phyloP scores from a whole-genome alignment of 2,797 vertebrate species.

The Pteropus rufus region DNA sequence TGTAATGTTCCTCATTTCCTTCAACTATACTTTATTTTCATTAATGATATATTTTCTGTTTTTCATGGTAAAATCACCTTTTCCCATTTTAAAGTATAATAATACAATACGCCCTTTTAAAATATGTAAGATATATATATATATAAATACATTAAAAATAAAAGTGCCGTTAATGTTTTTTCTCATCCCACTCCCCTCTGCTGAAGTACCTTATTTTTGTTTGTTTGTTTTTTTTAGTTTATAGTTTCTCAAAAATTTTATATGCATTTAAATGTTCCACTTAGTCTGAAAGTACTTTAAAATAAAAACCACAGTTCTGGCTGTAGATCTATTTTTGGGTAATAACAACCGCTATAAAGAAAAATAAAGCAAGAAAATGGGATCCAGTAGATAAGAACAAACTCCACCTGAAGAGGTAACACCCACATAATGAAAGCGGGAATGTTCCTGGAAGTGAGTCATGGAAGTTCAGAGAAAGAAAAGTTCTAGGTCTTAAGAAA shows the following conservation, averaged over 20 bases:
- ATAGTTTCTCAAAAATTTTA: background rate
- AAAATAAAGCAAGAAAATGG: background rate
- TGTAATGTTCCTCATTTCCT: background rate
- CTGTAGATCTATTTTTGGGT: background rate
- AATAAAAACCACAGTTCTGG: slow-evolving; percentile 20
- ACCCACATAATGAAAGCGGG: background rate
- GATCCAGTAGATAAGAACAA: background rate
- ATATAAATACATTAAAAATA: background rate
- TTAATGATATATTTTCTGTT: background rate
- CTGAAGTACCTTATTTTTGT: background rate
- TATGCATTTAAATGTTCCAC: slow-evolving; percentile 27
- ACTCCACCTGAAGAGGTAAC: background rate
- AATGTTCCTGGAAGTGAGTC: background rate
- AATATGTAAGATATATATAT: background rate
- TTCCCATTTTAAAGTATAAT: background rate
- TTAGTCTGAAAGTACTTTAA: background rate
- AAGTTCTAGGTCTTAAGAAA: background rate
- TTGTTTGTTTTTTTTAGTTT: background rate
- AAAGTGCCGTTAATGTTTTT: background rate
- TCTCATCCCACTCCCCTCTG: background rate
- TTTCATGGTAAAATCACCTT: background rate
- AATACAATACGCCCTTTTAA: background rate
- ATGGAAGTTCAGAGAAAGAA: background rate
- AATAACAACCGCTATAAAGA: background rate
- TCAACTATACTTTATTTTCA: background rate